Conservation (phyloP, 1,140 invertebrate species). For the Heliconius congener region DNA sequence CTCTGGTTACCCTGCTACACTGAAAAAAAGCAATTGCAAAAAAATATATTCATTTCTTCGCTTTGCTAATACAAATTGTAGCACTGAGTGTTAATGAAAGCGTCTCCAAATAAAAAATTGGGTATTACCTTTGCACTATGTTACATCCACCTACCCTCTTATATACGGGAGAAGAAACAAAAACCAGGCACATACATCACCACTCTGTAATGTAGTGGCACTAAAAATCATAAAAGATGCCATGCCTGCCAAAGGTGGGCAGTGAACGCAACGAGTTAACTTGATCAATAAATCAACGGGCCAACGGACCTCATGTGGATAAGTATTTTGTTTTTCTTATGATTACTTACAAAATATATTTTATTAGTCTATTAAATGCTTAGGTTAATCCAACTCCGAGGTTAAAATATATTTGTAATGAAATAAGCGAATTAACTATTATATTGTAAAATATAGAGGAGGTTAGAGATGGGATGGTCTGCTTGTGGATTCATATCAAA, state of each 20-base stretch:
- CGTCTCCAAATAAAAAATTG: too few relatives aligned
- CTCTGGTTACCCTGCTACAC: too few relatives aligned
- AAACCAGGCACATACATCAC: neutral
- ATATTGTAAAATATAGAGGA: neutral
- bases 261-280: conserved; percentile 12
- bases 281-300: conserved; percentile 17
- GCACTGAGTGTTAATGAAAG: too few relatives aligned
- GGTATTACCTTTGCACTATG: neutral
- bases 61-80: too few relatives aligned
- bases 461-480: neutral
- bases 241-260: neutral
- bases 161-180: neutral
- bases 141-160: neutral
- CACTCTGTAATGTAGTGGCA: neutral
- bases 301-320: conserved; percentile 18
- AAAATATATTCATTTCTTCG: too few relatives aligned
- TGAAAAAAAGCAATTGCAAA: too few relatives aligned
- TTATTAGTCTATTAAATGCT: conserved; percentile 13
- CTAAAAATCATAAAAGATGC: neutral
- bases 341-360: conserved; percentile 26
- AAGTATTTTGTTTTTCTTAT: conserved; percentile 18
- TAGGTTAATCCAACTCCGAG: neutral
- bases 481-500: neutral
- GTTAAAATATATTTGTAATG: too few relatives aligned
- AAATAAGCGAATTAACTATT: neutral